These are phyloP conservation scores for Alsophila aescularia DNA, from an alignment of 2,888 invertebrate genomes.

Conservation along the genomic window DNA sequence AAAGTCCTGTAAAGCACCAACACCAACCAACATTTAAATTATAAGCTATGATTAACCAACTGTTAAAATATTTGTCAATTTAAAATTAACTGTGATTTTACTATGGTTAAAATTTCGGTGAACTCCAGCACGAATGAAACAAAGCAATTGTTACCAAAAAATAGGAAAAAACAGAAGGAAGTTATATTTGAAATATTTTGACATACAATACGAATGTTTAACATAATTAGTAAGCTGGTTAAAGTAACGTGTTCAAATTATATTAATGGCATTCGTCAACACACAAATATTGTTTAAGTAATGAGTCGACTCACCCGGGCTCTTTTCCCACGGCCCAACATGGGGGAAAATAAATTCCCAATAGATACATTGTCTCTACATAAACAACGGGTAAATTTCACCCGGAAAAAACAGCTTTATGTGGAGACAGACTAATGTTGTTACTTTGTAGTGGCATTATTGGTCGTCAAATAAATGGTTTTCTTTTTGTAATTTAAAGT, in stretches of 20 bases:
- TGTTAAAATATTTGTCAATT: no score
- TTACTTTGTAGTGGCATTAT: no score
- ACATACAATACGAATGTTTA: not conserved
- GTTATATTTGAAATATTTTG: not conserved
- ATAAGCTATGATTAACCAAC: no score
- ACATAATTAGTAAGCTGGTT: slow-evolving; percentile 38
- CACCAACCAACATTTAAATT: no score
- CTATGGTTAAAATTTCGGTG: no score
- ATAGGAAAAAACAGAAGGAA: no score
- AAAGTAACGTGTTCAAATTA: slow-evolving; percentile 23
- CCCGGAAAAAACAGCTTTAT: slow-evolving; percentile 52
- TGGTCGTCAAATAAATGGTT: no score
- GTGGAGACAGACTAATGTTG: slow-evolving; percentile 51
- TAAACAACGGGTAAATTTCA: slow-evolving; percentile 73
- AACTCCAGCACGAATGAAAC: no score
- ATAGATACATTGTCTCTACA: slow-evolving; percentile 78
- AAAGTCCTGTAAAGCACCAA: no score
- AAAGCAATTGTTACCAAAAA: no score
- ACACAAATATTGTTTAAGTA: slow-evolving; percentile 74
- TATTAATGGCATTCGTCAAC: slow-evolving; percentile 51
- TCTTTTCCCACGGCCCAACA: slow-evolving; percentile 77
- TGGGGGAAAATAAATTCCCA: slow-evolving; percentile 67
- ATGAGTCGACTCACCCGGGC: slow-evolving; percentile 72
- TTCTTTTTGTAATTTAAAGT: no score
- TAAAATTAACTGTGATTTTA: no score